Evolutionary conservation across 2,797 vertebrate species (phyloP).

Genomic region (Anas flavirostris): DNA sequence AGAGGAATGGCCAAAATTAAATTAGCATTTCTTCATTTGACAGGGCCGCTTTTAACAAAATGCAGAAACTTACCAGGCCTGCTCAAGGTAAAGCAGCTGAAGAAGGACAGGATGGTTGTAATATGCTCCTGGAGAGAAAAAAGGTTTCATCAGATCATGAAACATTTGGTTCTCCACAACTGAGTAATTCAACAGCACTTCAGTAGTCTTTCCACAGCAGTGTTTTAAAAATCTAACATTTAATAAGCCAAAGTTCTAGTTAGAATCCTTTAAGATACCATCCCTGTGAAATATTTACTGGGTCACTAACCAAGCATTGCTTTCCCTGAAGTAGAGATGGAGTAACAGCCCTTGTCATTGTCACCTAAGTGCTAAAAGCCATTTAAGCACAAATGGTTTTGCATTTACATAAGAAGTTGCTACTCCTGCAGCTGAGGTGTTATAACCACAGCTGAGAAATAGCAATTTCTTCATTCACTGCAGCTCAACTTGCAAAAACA

Average conservation of each 20-base stretch:
- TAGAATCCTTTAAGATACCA: not conserved
- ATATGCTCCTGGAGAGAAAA: conserved; percentile 15
- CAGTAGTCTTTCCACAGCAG: not conserved
- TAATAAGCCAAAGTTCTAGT: not conserved
- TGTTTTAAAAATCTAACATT: not conserved
- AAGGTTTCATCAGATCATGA: not conserved
- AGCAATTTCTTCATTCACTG: not conserved
- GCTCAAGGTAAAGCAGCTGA: conserved; percentile 26
- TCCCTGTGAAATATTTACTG: not conserved
- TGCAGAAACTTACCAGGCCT: conserved; percentile 45
- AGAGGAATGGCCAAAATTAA: not conserved
- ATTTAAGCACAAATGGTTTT: not conserved
- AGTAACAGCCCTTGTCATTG: not conserved
- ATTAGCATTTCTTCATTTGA: not conserved
- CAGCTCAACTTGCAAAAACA: not conserved
- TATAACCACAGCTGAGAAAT: not conserved
- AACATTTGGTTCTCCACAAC: not conserved
- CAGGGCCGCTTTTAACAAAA: not conserved
- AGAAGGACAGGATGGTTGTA: conserved; percentile 11
- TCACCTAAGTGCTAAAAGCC: not conserved
- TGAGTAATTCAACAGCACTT: not conserved
- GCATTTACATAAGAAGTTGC: not conserved
- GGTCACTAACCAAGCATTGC: not conserved
- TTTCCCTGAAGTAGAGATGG: not conserved
- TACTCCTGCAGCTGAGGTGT: not conserved